These are phyloP conservation scores for Muscicapa striata DNA, from an alignment of 2,797 vertebrate species.

Conservation along the genomic window DNA sequence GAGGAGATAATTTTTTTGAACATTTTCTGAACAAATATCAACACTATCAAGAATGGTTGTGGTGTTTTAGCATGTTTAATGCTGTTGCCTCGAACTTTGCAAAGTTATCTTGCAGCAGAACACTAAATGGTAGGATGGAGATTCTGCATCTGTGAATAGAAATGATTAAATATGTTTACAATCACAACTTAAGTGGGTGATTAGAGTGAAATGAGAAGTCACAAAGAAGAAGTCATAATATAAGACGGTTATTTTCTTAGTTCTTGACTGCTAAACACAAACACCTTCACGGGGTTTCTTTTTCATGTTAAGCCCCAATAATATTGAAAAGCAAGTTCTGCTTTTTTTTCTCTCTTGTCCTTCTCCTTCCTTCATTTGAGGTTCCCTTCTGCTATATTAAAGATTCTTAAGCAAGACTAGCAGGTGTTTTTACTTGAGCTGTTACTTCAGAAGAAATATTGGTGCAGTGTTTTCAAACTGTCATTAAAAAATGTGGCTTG, in stretches of 20 bases:
- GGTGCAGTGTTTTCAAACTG: background rate
- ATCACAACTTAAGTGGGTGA: background rate
- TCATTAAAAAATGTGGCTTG: background rate
- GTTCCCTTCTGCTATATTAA: background rate
- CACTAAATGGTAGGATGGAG: background rate
- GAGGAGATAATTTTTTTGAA: background rate
- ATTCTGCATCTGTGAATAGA: background rate
- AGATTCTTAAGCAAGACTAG: background rate
- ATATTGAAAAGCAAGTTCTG: background rate
- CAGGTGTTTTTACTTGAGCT: background rate
- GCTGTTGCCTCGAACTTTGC: background rate
- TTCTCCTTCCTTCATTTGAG: background rate
- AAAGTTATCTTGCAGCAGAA: background rate
- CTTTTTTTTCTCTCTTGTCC: background rate
- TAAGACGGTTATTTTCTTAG: background rate
- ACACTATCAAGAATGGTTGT: fast-evolving
- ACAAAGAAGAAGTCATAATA: background rate
- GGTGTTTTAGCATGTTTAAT: background rate
- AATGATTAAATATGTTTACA: background rate
- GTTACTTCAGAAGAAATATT: background rate
- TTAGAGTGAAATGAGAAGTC: background rate
- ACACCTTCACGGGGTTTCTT: background rate
- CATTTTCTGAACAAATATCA: background rate
- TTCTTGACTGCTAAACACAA: background rate
- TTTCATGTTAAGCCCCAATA: background rate